Evolutionary conservation across 2,797 vertebrate species (phyloP), one percentile per base, ranked within the genome.

Genomic region (Hydrocynus forskahlii): DNA sequence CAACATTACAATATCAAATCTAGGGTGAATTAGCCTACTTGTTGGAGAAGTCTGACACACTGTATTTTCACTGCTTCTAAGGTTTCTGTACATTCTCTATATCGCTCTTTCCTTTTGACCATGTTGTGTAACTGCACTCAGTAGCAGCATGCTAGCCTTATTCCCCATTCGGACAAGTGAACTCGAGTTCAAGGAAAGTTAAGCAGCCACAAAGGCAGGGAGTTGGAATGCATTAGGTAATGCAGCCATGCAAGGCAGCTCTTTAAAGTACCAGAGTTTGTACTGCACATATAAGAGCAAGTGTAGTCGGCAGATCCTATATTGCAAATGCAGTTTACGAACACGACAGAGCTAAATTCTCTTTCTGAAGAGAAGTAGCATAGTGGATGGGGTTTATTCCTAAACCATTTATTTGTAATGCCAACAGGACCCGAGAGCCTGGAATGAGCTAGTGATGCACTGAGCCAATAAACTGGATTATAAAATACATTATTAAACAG

Each of bases 401-500:
- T 75, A 29, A 79, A 74, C 73, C 21, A 78, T 55, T 75, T 77
- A 68, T 73, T 79, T 74, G 74, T 57, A 60, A 55, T 69, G 76
- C 67, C 29, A 62, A 72, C 38, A 78, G 60, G 14, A 57, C 45
- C 43, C 50, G 52, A 52, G 29, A 50, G 43, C 43, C 43, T 45
- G 43, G 43, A 45, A 45, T 45, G 14, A 16, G 9, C 9, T 25
- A 5, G 4, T 38, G 62, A 35, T 35, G 13, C 25, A 7, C 13
- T 4, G 14, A 63, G 16, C 4, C 29, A 5, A 38, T 64, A 8
- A 4, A 38, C 25, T 35, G 5, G 21, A 23, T 23, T 23, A n/a
- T n/a, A n/a, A n/a, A 13, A 25, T 60, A 60, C 21, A 0, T 60
- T 25, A 23, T 60, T 13, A 9, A 60, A 19, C 55, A 7, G 8